Evolutionary conservation across 2,113 vertebrate genomes (phyloP).

Genomic region (Cricetomys ansorgei): DNA sequence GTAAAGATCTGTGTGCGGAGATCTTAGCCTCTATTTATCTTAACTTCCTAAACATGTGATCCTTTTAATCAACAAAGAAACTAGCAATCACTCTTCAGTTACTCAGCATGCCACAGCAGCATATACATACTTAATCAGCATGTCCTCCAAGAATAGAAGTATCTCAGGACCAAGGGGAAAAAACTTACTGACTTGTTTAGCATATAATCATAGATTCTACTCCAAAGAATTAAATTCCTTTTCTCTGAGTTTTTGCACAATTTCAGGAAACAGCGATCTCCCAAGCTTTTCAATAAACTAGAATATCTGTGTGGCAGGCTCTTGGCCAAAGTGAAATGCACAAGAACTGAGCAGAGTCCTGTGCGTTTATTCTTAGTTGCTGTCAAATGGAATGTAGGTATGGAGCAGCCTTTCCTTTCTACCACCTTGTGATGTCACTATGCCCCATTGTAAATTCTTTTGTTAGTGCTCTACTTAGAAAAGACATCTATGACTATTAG

Average conservation of each 20-base stretch:
- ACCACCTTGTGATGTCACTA: fast-evolving
- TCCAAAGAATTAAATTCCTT: constrained; percentile 22
- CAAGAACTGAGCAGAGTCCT: background rate
- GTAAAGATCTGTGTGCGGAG: background rate
- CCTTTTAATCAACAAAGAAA: background rate
- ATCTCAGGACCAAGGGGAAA: background rate
- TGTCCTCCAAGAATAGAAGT: constrained; percentile 39
- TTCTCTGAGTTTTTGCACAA: constrained; percentile 16
- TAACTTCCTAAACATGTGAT: background rate
- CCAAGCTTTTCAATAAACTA: background rate
- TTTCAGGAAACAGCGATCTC: background rate
- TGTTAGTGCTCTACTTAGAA: background rate
- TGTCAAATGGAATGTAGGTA: background rate
- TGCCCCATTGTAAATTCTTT: background rate
- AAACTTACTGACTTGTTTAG: background rate
- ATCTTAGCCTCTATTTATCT: background rate
- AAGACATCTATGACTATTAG: background rate
- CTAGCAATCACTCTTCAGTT: background rate
- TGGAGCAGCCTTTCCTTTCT: background rate
- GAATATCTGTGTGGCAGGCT: background rate
- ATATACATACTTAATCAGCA: constrained; percentile 36
- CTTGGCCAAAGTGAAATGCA: background rate
- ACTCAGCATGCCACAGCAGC: background rate
- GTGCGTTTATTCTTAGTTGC: background rate
- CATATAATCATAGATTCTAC: constrained; percentile 17